phyloP scores from a whole-genome alignment of 2,113 vertebrate species.

The Phalacrocorax carbo region DNA sequence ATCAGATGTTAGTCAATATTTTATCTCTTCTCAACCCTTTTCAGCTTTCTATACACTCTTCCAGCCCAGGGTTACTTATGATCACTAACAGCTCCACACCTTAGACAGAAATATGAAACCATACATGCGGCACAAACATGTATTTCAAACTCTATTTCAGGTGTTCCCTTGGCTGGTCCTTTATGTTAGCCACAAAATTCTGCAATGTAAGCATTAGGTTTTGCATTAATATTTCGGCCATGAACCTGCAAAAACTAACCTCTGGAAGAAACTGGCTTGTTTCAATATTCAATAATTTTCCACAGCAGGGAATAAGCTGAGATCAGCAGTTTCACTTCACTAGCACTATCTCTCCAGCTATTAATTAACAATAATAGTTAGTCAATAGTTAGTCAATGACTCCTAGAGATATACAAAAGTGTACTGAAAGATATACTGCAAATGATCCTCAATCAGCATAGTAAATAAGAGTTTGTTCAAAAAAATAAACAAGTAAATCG shows the following conservation, averaged over 20 bases:
- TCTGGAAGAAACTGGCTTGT: not conserved
- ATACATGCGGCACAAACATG: not conserved
- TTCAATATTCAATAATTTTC: not conserved
- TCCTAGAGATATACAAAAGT: not conserved
- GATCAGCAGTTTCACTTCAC: not conserved
- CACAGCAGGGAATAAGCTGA: not conserved
- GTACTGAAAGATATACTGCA: not conserved
- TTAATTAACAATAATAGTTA: not conserved
- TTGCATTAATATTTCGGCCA: not conserved
- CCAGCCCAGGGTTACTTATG: not conserved
- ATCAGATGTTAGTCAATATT: not conserved
- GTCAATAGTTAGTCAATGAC: not conserved
- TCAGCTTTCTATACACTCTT: not conserved
- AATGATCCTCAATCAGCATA: not conserved
- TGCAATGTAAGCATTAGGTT: not conserved
- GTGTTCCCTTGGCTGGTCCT: not conserved
- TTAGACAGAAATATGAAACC: not conserved
- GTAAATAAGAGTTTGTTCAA: not conserved
- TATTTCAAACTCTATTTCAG: not conserved
- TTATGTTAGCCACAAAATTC: not conserved
- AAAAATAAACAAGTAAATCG: not conserved
- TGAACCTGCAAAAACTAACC: not conserved
- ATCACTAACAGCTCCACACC: not conserved
- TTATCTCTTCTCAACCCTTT: not conserved
- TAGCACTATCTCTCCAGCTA: not conserved